phyloP scores from a whole-genome alignment of 2,888 invertebrate genomes.

The Gymnosoma rotundatum region DNA sequence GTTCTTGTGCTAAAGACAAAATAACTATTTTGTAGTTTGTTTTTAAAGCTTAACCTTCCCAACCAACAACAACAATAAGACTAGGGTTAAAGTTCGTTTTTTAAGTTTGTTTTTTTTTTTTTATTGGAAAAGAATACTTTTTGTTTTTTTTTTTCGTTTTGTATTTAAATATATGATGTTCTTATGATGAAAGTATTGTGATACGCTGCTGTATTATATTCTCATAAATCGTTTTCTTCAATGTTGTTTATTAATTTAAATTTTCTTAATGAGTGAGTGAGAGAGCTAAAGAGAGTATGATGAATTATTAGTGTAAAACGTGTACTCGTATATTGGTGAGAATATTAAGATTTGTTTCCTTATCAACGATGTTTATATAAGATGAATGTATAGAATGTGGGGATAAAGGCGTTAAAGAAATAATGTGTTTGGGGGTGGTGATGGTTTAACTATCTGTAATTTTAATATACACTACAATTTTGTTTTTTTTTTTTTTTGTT shows the following conservation, averaged over 20 bases:
- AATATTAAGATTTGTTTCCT: conserved; percentile 3
- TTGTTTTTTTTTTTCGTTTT: conserved; percentile 50
- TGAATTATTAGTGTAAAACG: conserved; percentile 33
- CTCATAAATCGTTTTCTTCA: conserved; percentile 65
- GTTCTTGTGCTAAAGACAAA: no score
- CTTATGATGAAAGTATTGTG: conserved; percentile 67
- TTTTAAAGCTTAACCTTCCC: background rate
- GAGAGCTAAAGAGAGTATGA: conserved; percentile 17
- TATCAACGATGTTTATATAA: conserved; percentile 8
- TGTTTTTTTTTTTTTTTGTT: no score
- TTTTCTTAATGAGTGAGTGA: conserved; percentile 36
- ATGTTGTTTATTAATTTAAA: conserved; percentile 36
- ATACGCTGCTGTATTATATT: conserved; percentile 66
- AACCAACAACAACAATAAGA: conserved; percentile 38
- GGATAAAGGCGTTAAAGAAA: conserved; percentile 5
- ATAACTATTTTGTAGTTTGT: no score
- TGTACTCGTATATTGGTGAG: conserved; percentile 40
- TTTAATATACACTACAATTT: conserved; percentile 64
- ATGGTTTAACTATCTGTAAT: conserved; percentile 39
- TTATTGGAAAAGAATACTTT: conserved; percentile 67
- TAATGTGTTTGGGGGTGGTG: conserved; percentile 23
- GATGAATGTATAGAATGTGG: conserved; percentile 14
- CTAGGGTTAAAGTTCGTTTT: conserved; percentile 39
- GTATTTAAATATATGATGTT: conserved; percentile 69
- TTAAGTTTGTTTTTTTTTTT: conserved; percentile 57